A percentile compares a stretch with the other conserved stretches of the same genome.
Conservation (phyloP, 1,140 invertebrate species). For the Scaptomyza graminum region DNA sequence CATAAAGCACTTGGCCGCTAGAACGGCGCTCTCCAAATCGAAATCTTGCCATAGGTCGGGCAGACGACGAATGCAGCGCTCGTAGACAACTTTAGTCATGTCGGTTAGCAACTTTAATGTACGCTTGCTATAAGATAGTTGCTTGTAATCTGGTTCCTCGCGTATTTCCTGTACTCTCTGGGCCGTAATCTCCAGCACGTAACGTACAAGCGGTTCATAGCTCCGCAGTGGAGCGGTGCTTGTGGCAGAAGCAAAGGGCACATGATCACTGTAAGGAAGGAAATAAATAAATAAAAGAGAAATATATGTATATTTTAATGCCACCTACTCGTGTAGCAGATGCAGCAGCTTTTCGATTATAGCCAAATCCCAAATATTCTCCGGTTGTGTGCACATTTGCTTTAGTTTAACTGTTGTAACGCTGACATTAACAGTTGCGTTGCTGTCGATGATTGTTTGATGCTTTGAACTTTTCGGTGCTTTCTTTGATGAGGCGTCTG, state of each 20-base stretch:
- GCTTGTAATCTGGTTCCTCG: slow-evolving; percentile 73
- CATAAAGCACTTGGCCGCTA: slow-evolving; percentile 85
- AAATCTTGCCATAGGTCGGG: slow-evolving; percentile 77
- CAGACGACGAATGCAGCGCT: slow-evolving; percentile 79
- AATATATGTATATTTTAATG: not conserved
- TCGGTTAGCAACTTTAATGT: slow-evolving; percentile 71
- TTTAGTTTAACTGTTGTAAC: slow-evolving; percentile 63
- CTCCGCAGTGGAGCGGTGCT: slow-evolving; percentile 58
- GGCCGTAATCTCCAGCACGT: slow-evolving; percentile 58
- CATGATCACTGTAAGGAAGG: slow-evolving; percentile 55
- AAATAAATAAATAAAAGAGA: not conserved
- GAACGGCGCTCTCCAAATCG: slow-evolving; percentile 83
- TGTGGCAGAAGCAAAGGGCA: slow-evolving; percentile 66
- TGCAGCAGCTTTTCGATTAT: slow-evolving; percentile 67
- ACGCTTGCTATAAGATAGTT: slow-evolving; percentile 70
- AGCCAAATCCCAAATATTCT: slow-evolving; percentile 79
- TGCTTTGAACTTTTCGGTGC: slow-evolving; percentile 54
- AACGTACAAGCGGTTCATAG: slow-evolving; percentile 64
- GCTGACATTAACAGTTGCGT: slow-evolving; percentile 52
- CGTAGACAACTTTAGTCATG: slow-evolving; percentile 82
- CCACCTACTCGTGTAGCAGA: slow-evolving; percentile 68
- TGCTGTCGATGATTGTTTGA: slow-evolving; percentile 27
- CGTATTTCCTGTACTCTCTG: slow-evolving; percentile 62
- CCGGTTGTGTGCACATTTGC: slow-evolving; percentile 55
- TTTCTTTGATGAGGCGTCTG: slow-evolving; percentile 58